These are phyloP conservation scores for Brenthis daphne DNA, from an alignment of 2,888 invertebrate species.

Conservation along the genomic window DNA sequence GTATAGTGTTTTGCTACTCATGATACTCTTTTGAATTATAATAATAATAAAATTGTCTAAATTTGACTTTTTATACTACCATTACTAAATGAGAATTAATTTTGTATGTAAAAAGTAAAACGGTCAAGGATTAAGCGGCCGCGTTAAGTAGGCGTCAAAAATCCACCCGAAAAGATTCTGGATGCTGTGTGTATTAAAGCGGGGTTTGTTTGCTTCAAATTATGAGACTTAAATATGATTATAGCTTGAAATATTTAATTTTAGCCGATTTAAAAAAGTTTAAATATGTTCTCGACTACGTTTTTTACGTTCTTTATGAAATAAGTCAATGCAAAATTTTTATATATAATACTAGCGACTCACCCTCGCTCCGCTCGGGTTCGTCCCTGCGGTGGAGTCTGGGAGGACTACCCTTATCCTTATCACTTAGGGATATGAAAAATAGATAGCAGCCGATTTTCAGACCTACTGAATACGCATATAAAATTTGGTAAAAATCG, in stretches of 20 bases:
- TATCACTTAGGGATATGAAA: too few relatives aligned
- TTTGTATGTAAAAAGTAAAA: constrained; percentile 49
- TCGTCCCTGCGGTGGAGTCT: too few relatives aligned
- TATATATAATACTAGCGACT: too few relatives aligned
- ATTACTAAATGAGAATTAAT: constrained; percentile 42
- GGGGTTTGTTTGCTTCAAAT: constrained; percentile 17
- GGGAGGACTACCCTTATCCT: too few relatives aligned
- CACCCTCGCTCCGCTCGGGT: too few relatives aligned
- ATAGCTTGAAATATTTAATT: constrained; percentile 10
- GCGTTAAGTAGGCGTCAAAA: constrained; percentile 57
- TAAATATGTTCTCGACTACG: neutral
- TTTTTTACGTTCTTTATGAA: too few relatives aligned
- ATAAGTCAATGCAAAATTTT: too few relatives aligned
- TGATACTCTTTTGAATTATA: too few relatives aligned
- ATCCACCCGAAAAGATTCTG: constrained; percentile 36
- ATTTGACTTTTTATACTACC: constrained; percentile 22
- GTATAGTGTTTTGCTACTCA: too few relatives aligned
- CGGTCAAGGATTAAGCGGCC: constrained; percentile 44
- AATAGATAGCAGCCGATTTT: too few relatives aligned
- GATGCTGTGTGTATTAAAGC: constrained; percentile 24
- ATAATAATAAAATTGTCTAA: neutral
- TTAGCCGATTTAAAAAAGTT: constrained; percentile 6
- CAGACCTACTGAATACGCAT: too few relatives aligned
- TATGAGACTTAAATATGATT: constrained; percentile 11
- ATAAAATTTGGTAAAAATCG: too few relatives aligned